Evolutionary conservation across 2,888 invertebrate genomes (phyloP), one percentile per base, ranked within the genome.

Genomic region (Monochamus alternatus): DNA sequence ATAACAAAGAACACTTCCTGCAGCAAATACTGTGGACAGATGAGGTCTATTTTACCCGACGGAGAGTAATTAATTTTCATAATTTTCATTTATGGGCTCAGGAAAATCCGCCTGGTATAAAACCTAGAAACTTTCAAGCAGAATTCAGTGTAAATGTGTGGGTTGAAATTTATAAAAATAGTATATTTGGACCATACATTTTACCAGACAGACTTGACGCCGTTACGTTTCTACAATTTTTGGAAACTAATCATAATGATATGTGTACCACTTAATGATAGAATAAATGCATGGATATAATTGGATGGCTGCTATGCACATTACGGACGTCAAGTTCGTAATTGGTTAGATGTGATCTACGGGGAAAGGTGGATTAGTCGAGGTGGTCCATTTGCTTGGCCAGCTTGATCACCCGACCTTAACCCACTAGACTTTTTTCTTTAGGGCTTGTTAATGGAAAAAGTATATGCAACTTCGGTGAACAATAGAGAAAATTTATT

Each of bases 71-170:
- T 10, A 47, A 47, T 12, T 47, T 12, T 12, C 47, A 47, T 12
- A 47, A 47, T 47, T 47, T 47, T 5, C 47, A 47, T 47, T 8
- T 47, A 47, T 12, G 8, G 47, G 47, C 47, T 12, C 47, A 47
- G 3, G 59, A 59, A 59, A 59, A 59, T n/a, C 14, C 12, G 32
- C 8, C 3, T 31, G 59, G 32, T 31, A 59, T 32, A 30, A 22
- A 38, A 22, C 64, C 43, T 8, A 64, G 64, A 38, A 32, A 64
- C 22, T 64, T 64, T 31, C 64, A 64, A n/a, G 32, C 7, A 22
- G 64, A 64, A 31, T 63, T 63, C 31, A 63, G 63, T 31, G 63
- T 63, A n/a, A 63, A 63, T 63, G 63, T 63, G n/a, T 64, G 64
- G 64, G 22, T 64, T 32, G 64, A 12, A 31, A 9, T 64, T 32